Evolutionary conservation across 2,113 vertebrate genomes (phyloP), one percentile per base, ranked within the genome.

Genomic region (Zosterops lateralis): DNA sequence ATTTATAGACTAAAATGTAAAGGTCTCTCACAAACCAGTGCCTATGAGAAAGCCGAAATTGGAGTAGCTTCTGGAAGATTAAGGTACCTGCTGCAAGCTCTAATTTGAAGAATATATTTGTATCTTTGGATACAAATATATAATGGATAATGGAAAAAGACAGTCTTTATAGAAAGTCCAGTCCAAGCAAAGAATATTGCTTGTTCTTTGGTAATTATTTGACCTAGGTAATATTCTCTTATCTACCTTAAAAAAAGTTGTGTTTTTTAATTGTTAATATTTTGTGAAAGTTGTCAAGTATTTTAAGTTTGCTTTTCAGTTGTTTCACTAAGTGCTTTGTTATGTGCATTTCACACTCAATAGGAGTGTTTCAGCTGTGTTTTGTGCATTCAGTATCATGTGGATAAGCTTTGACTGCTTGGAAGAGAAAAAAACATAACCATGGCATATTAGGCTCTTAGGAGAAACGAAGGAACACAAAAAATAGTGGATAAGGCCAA

Each of bases 41-140:
- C 87, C 54, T 92, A 48, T 94, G 68, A 76, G 74, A 80, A 83
- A 85, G 44, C n/a, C 87, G 50, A 58, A 89, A 62, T 58, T 91
- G 74, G 60, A 95, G 25, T 50, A 42, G 13, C 71, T 95, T 95
- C 60, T 93, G 78, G 79, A 87, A 89, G 47, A 60, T 64, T 31
- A 92, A 72, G 84, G 38, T 66, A 34, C 28, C n/a, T 66, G 64
- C 54, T 80, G 71, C 54, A 73, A 88, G 34, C 64, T 85, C 24
- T 44, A 10, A 70, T 79, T 76, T 76, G 47, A 75, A 84, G 34
- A 83, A 36, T 28, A 9, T 18, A 45, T 18, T 58, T 28, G 24
- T 88, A 45, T 42, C 82, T 90, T 87, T 54, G 91, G 36, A 38
- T 38, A 38, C 36, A 38, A 38, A 38, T 38, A 38, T 38, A 38